Evolutionary conservation across 2,888 invertebrate genomes (phyloP), one percentile per base, ranked within the genome.

Genomic region (Epinotia ramella): DNA sequence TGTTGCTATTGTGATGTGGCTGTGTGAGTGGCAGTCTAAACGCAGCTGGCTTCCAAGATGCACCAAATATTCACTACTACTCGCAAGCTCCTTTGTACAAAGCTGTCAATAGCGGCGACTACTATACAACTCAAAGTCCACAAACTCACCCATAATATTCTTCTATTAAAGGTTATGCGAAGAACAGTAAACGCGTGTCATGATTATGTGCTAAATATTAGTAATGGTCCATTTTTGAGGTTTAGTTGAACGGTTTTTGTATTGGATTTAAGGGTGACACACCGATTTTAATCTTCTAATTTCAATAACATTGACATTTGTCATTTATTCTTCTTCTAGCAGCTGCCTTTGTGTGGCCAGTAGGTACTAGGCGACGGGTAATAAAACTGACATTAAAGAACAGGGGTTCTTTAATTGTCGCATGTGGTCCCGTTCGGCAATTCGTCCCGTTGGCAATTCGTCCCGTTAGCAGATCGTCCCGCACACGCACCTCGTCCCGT

Each of bases 11-110:
- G 90, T 77, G 78, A 79, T 78, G 77, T n/a, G 75, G 80, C 78
- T 78, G 77, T 81, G 84, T 83, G 84, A 89, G 89, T 90, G 91
- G 90, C 90, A 88, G 86, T 83, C 77, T 76, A 82, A 81, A 68
- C 69, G 84, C 86, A 81, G 87, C 86, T 89, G 89, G 88, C 90
- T 90, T 87, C 87, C 81, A 78, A 73, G 80, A 80, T 74, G 69
- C 74, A 73, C 40, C 44, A 24, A 44, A 70, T 69, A 65, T 44
- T 56, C 24, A 73, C 59, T 69, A 57, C 46, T 56, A 56, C 64
- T 70, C 73, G 85, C 85, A 87, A 88, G 87, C 86, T 89, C 88
- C 83, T 91, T 91, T 91, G 91, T 91, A 91, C 91, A 91, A 91
- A 91, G 90, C 91, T 91, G 90, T 90, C 85, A 87, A 85, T 84